Evolutionary conservation across 2,113 vertebrate genomes (phyloP), one percentile per base, ranked within the genome.

Genomic region (Centropus bengalensis): DNA sequence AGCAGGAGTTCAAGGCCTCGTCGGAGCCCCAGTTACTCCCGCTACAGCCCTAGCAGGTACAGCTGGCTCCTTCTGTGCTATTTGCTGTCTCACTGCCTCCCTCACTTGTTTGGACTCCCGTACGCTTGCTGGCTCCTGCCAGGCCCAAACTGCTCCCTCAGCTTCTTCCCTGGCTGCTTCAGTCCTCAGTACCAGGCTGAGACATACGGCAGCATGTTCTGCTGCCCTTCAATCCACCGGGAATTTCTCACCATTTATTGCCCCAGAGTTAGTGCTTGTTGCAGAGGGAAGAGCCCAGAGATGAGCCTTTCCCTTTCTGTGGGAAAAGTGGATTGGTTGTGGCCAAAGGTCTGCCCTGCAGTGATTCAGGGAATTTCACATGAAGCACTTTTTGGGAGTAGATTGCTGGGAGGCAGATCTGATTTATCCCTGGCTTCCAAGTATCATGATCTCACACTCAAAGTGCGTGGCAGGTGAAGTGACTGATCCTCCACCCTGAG

Each of bases 21-120:
- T 36, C 97, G 98, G 88, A 99, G 98, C 91, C 98, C 98, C 76
- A 99, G 98, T 96, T 98, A 98, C 96, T 98, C 98, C 26, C 98
- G 98, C 96, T 97, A 99, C 97, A 99, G 98, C 62, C 96, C 96
- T 9, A 96, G 97, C 98, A 99, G 99, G 99, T 99, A 98, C 87
- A 4, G 58, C 47, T n/a, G 1, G 23, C 63, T 15, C 14, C n/a
- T 45, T 22, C 0, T 2, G 27, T 17, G 21, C 0, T 62, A 33
- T 24, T 36, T 79, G 18, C 44, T 94, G 58, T 40, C 59, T 59
- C 67, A 7, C 16, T 64, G 64, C 47, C 38, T 59, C 68, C 10
- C 9, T 16, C 49, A 6, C 19, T 42, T 38, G 17, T 26, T 24
- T 38, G 45, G 62, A 42, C 26, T 32, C 60, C 22, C 16, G 47